Evolutionary conservation across 2,113 vertebrate species (phyloP).

Genomic region (Macquaria australasica): DNA sequence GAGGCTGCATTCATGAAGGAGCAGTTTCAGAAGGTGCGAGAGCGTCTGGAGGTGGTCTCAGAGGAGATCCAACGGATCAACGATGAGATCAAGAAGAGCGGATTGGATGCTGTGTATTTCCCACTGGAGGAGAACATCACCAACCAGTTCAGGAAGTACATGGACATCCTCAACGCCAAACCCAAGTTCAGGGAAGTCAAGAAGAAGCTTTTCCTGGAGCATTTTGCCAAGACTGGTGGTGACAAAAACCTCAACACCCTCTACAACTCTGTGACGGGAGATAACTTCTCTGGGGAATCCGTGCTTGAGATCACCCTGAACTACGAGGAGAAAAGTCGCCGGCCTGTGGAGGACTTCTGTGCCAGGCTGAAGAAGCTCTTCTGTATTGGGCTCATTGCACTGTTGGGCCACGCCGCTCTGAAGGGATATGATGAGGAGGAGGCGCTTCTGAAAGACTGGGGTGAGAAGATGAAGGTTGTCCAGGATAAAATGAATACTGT

Average conservation of each 20-base stretch:
- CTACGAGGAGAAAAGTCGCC: slow-evolving; percentile 85
- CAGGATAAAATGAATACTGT: slow-evolving; percentile 81
- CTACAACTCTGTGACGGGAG: slow-evolving; percentile 81
- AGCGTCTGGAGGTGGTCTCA: slow-evolving; percentile 81
- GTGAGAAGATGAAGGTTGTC: slow-evolving; percentile 81
- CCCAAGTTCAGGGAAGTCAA: slow-evolving; percentile 83
- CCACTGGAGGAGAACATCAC: slow-evolving; percentile 85
- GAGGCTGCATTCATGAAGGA: slow-evolving; percentile 85
- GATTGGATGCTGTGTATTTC: slow-evolving; percentile 80
- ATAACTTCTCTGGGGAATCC: slow-evolving; percentile 80
- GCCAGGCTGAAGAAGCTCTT: slow-evolving; percentile 85
- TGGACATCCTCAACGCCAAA: slow-evolving; percentile 87
- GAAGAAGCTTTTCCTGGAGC: slow-evolving; percentile 84
- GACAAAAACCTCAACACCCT: slow-evolving; percentile 84
- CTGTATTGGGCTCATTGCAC: slow-evolving; percentile 84
- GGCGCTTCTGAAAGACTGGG: slow-evolving; percentile 78
- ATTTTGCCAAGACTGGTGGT: slow-evolving; percentile 80
- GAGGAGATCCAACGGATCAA: slow-evolving; percentile 83
- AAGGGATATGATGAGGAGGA: slow-evolving; percentile 79
- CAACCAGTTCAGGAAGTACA: slow-evolving; percentile 88
- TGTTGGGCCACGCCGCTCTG: slow-evolving; percentile 82
- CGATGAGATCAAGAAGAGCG: slow-evolving; percentile 83
- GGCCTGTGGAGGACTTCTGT: slow-evolving; percentile 84
- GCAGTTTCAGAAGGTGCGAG: slow-evolving; percentile 85
- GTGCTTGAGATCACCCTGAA: slow-evolving; percentile 84